Evolutionary conservation across 2,113 vertebrate species (phyloP).

Genomic region (Trogon surrucura): DNA sequence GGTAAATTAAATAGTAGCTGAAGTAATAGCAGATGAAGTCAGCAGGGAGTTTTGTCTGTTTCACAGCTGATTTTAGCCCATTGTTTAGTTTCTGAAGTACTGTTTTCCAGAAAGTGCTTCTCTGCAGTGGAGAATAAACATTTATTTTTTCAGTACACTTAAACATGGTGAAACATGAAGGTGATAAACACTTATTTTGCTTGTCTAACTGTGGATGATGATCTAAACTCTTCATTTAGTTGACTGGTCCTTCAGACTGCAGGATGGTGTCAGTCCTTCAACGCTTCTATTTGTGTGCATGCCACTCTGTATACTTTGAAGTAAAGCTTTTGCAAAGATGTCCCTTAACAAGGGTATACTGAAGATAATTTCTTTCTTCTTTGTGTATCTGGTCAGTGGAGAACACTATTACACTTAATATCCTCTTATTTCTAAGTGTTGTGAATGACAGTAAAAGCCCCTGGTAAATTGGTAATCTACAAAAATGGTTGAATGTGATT

Average conservation of each 20-base stretch:
- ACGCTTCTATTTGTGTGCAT: not conserved
- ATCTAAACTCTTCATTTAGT: not conserved
- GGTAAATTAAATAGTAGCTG: not conserved
- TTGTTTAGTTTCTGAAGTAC: not conserved
- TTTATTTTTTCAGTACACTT: not conserved
- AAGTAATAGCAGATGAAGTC: conserved; percentile 9
- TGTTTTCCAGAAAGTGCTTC: not conserved
- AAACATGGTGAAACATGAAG: not conserved
- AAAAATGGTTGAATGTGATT: not conserved
- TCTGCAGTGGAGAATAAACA: not conserved
- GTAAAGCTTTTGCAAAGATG: not conserved
- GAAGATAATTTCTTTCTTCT: not conserved
- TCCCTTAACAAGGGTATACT: not conserved
- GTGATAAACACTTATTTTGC: not conserved
- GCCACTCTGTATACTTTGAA: not conserved
- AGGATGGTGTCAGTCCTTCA: not conserved
- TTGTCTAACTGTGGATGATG: not conserved
- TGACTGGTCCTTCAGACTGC: not conserved
- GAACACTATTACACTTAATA: not conserved
- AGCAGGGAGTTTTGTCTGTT: not conserved
- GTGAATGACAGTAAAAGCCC: not conserved
- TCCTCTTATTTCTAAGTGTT: not conserved
- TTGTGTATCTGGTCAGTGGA: not conserved
- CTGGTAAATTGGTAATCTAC: not conserved
- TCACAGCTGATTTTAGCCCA: not conserved